Base-by-base conservation (phyloP, 2,888 invertebrate genomes). In the Tyria jacobaeae region DNA sequence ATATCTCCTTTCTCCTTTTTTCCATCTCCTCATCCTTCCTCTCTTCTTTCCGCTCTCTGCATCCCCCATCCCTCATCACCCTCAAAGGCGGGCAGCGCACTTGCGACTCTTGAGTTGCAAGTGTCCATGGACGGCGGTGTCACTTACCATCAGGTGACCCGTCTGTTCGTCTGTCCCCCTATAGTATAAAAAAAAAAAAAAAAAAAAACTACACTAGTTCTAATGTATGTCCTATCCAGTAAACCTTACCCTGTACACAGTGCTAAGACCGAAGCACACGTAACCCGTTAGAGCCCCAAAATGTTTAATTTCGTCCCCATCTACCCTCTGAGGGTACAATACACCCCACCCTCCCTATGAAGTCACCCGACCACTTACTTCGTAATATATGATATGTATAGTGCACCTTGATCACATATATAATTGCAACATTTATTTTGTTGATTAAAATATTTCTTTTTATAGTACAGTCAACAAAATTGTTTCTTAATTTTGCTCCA, bases 401-500 rank as follows among this genome's bases (percentile, higher is more conserved):
- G 92, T 92, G 91, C 87, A 91, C 88, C 87, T 89, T 92, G 90
- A 93, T 92, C 90, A 91, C 91, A 88, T 90, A 89, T 88, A 90
- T 92, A 91, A 92, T 92, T 91, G 89, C 87, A 84, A 89, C 92
- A 92, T 93, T 91, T 92, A 92, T 92, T 90, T 87, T 89, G 87
- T 92, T 93, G 89, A 92, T 94, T 93, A 92, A 91, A 92, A 92
- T 89, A 89, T 88, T 89, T 86, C 83, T 81, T 83, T 84, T 82
- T 81, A 76, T 75, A 70, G 83, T 80, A 88, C 61, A 59, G 89
- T 87, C 65, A 27, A 84, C 75, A 85, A 80, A 76, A 64, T 70
- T 69, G 34, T 50, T 41, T 7, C 1, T 12, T 34, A 57, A 15
- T 34, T 44, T 27, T 47, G 15, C 14, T 15, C 9, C 44, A 9